phyloP scores from a whole-genome alignment of 2,888 invertebrate genomes.

The Drosophila infuscata region DNA sequence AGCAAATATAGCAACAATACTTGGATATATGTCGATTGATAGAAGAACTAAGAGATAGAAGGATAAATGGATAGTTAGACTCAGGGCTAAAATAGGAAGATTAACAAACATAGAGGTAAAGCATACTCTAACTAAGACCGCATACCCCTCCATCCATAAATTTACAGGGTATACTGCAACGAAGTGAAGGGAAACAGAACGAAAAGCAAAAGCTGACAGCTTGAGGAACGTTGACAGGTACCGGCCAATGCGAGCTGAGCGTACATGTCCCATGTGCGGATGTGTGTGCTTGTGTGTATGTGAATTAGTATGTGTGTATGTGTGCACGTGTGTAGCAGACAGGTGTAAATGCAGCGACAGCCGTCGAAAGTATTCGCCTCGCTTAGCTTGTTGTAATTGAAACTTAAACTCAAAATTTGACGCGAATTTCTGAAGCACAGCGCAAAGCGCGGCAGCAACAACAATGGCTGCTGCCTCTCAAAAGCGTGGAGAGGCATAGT shows the following conservation, averaged over 20 bases:
- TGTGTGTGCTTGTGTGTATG: slow-evolving; percentile 28
- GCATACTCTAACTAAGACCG: not conserved
- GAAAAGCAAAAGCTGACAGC: slow-evolving; percentile 67
- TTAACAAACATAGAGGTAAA: not conserved
- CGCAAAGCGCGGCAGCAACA: slow-evolving; percentile 24
- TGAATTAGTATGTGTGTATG: slow-evolving; percentile 21
- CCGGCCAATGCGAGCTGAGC: not conserved
- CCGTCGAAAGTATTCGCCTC: slow-evolving; percentile 49
- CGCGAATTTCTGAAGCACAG: slow-evolving; percentile 71
- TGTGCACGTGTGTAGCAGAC: slow-evolving; percentile 44
- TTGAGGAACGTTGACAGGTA: slow-evolving; percentile 59
- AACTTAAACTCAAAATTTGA: slow-evolving; percentile 81
- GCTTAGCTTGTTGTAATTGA: slow-evolving; percentile 71
- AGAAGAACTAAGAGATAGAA: no score
- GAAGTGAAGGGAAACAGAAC: slow-evolving; percentile 43
- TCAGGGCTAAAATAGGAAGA: not conserved
- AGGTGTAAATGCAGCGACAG: slow-evolving; percentile 49
- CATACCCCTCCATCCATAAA: not conserved
- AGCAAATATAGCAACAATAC: not conserved
- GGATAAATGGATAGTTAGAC: no score
- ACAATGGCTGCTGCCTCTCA: slow-evolving; percentile 9
- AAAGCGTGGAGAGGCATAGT: not conserved
- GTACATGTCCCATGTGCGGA: slow-evolving; percentile 18
- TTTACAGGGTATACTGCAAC: slow-evolving; percentile 22
- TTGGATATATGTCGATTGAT: not conserved